Percentiles rank a stretch among this genome's conserved stretches.
Evolutionary conservation across 2,797 vertebrate species (phyloP).

Genomic region (Aulostomus chinensis): DNA sequence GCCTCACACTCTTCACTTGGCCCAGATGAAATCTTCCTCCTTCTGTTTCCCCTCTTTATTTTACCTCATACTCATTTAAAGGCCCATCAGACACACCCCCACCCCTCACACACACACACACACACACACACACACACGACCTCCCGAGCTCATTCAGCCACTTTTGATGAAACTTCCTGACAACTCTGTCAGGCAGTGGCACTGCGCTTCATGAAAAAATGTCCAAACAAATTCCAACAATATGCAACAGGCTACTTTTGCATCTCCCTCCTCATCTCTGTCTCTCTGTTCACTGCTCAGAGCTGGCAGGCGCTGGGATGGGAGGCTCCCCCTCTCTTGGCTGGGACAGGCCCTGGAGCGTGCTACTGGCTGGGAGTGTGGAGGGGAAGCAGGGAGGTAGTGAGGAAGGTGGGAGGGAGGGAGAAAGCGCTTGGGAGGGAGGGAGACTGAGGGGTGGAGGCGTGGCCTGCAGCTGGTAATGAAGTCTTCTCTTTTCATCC

Average conservation of each 20-base stretch:
- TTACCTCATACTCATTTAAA: constrained; percentile 32
- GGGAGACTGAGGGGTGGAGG: constrained; percentile 73
- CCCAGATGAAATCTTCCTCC: constrained; percentile 36
- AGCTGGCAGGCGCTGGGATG: constrained; percentile 69
- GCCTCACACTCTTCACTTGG: constrained; percentile 31
- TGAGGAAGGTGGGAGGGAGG: constrained; percentile 71
- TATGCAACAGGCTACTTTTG: constrained; percentile 28
- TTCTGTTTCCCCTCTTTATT: constrained; percentile 38
- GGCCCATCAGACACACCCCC: neutral
- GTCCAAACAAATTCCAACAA: constrained; percentile 41
- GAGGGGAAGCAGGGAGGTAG: constrained; percentile 82
- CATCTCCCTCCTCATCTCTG: constrained; percentile 23
- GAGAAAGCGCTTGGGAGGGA: constrained; percentile 58
- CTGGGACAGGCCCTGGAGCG: constrained; percentile 80
- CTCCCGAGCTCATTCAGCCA: neutral
- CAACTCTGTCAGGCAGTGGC: too few relatives aligned
- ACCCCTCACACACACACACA: neutral
- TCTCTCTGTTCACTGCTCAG: constrained; percentile 49
- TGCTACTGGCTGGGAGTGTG: constrained; percentile 88
- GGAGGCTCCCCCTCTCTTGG: constrained; percentile 74
- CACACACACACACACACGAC: constrained; percentile 13
- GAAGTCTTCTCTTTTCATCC: constrained; percentile 94
- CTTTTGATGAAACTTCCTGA: neutral
- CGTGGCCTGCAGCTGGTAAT: constrained; percentile 88
- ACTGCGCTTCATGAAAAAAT: constrained; percentile 2